Percentiles rank a stretch among this genome's conserved stretches.
Conservation (phyloP, 2,113 vertebrate species). For the Potamarius usumacintae region DNA sequence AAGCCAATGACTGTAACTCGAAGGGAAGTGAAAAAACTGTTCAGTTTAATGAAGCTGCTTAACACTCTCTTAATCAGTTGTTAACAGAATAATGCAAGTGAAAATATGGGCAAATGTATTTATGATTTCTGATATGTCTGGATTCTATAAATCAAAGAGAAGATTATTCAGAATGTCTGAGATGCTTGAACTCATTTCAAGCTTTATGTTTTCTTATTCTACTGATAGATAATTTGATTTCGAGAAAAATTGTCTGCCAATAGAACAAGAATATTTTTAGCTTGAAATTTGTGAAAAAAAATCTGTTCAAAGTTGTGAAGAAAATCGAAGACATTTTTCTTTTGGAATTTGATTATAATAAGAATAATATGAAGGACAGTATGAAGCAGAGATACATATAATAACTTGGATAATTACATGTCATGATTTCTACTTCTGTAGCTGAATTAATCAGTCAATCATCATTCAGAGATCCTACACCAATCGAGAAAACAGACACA, state of each 20-base stretch:
- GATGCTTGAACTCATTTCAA: neutral
- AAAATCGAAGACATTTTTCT: neutral
- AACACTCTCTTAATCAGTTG: no score
- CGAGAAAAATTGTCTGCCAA: neutral
- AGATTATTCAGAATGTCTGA: neutral
- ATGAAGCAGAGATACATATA: neutral
- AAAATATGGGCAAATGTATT: neutral
- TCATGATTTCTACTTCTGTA: no score
- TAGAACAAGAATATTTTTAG: no score
- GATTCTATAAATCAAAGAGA: neutral
- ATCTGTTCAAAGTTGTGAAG: neutral
- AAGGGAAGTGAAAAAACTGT: neutral
- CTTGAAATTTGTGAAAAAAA: no score
- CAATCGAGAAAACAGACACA: neutral
- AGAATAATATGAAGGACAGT: neutral
- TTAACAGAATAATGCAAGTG: neutral
- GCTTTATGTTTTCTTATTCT: neutral
- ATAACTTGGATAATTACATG: no score
- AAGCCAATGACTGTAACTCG: neutral
- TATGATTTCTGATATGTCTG: no score
- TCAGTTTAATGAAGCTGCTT: no score
- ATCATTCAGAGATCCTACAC: no score
- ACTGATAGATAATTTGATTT: neutral
- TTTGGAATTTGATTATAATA: neutral
- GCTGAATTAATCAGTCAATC: no score